Evolutionary conservation across 2,113 vertebrate species (phyloP), one percentile per base, ranked within the genome.

Genomic region (Semicossyphus pulcher): DNA sequence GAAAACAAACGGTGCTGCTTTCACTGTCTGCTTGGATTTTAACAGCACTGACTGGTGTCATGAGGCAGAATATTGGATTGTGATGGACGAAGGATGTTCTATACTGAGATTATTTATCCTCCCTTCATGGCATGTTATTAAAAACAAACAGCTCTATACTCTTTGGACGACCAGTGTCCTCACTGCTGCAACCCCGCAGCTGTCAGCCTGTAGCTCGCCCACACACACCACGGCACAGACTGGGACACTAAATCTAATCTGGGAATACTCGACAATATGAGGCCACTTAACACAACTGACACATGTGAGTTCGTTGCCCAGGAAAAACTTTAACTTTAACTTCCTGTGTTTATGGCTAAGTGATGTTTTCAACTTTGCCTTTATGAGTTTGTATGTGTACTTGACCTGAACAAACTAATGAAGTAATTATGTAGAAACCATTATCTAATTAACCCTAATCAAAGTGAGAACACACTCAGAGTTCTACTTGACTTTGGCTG

Each of bases 71-170:
- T 62, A 72, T 72, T 65, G 61, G 57, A 42, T 1, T 72, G 60
- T 64, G 65, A 74, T 41, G 60, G 51, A 67, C 51, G 59, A 31
- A 16, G 73, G 63, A 65, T 61, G 60, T 32, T 66, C 63, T 76
- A 67, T 68, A 28, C 71, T 63, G 54, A 39, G 20, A 66, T 84
- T 84, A 84, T 88, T 86, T 87, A 87, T 80, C 78, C 42, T 53
- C 32, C n/a, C 52, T 66, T 81, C 73, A 72, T 74, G 79, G 39
- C 48, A 66, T 45, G 73, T 91, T 92, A 92, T 92, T 92, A 88
- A 92, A 90, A 89, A 87, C 91, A 87, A 91, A 91, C 88, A 91
- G 52, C 66, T 65, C 72, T 72, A 47, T 78, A 76, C 71, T 83
- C 75, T 77, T 82, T 37, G 42, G 80, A 82, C 52, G 25, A 45